Base-by-base conservation (phyloP, 2,113 vertebrate genomes). In the Phainopepla nitens region DNA sequence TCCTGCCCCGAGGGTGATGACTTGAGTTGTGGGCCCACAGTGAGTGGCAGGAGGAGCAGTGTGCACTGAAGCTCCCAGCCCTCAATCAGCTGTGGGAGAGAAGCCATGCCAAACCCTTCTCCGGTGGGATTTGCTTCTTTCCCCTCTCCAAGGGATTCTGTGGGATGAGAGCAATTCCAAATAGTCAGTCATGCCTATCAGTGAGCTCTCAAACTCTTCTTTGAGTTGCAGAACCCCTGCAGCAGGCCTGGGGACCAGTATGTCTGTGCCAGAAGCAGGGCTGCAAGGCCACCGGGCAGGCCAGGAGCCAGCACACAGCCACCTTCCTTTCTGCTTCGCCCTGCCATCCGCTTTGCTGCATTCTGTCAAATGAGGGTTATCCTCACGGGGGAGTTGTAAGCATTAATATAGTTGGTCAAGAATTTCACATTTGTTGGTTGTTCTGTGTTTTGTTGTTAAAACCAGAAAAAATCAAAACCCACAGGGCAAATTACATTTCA, bases 291-390 rank as follows among this genome's bases (percentile, higher is more conserved):
- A 5, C 44, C 41, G 27, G 54, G 62, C 42, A n/a, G 58, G n/a
- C 3, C 1, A 54, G 68, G 72, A 66, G 27, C 24, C 25, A 2
- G 21, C 29, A 42, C 27, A 24, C 31, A 12, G 29, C 21, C 6
- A 2, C 60, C 15, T 14, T 21, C 86, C 13, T 0, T 57, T 19
- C 68, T 54, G 72, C 65, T 65, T 70, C 7, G 23, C 53, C 44
- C 50, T 58, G 29, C 45, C 57, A 45, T 39, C 24, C 72, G 36
- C 41, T 82, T 29, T 23, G 33, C 54, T 57, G 49, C 16, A 1
- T 36, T 85, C 58, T 77, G 82, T 88, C 44, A 66, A 88, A 91
- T 54, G 28, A 93, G 70, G 35, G 56, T 94, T 81, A 82, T 87
- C 81, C 70, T 96, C 72, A 23, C 24, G 83, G 69, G 82, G 83